These are phyloP conservation scores for Mesocentrotus franciscanus DNA, from an alignment of 53 echinoderm and acorn worm genomes.

Conservation along the genomic window DNA sequence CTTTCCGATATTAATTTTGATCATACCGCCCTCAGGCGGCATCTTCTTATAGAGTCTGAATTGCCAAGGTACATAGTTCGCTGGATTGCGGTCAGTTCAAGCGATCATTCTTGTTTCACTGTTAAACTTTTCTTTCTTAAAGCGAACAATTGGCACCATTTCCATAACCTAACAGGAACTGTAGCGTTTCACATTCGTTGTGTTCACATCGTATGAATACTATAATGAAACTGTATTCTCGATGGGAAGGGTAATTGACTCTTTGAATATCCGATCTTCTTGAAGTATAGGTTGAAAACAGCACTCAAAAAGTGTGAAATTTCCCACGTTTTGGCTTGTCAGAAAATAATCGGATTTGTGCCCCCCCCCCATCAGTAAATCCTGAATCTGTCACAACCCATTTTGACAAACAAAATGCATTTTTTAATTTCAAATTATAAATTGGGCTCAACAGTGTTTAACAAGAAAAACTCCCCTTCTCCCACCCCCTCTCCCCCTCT, in stretches of 20 bases:
- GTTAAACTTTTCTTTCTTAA: background rate
- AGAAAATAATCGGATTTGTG: no score
- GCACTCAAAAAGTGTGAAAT: no score
- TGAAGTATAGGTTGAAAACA: no score
- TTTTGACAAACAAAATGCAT: no score
- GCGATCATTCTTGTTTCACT: background rate
- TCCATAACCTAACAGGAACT: background rate
- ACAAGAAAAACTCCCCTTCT: background rate
- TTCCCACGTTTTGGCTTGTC: no score
- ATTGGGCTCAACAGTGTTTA: no score
- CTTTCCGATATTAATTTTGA: background rate
- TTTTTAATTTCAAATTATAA: no score
- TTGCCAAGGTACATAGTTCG: background rate
- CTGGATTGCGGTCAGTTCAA: no score
- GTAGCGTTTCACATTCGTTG: background rate
- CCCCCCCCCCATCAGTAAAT: no score
- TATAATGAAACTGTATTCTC: background rate
- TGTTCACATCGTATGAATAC: background rate
- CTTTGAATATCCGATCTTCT: no score
- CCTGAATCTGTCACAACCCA: no score
- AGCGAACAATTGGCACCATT: background rate
- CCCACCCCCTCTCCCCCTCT: background rate
- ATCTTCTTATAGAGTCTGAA: background rate
- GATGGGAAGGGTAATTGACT: no score
- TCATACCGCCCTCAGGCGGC: conserved; percentile 21